phyloP scores from a whole-genome alignment of 2,113 vertebrate species.

The Triplophysa siluroides region DNA sequence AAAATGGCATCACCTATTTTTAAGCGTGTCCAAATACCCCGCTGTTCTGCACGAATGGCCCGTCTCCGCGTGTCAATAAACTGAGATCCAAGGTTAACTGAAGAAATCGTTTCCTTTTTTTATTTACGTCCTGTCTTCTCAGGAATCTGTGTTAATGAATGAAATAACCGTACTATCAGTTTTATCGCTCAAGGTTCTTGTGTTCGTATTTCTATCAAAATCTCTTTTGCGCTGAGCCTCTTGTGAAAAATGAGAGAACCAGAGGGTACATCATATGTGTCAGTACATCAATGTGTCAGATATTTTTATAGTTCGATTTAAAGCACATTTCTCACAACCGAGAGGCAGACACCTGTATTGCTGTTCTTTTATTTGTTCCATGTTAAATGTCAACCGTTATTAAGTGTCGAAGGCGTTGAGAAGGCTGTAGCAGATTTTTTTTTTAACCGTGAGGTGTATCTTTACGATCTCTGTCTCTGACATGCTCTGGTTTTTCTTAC shows the following conservation, averaged over 20 bases:
- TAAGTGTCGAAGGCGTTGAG: conserved; percentile 10
- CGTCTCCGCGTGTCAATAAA: not conserved
- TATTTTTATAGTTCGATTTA: not conserved
- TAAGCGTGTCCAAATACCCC: not conserved
- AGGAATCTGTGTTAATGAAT: not conserved
- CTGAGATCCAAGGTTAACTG: not conserved
- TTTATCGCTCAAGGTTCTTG: conserved; percentile 38
- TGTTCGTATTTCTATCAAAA: conserved; percentile 23
- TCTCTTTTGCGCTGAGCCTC: not conserved
- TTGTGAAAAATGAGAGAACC: conserved; percentile 10
- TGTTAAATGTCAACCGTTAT: conserved; percentile 31
- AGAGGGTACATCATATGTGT: not conserved
- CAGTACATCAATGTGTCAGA: not conserved
- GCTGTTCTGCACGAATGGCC: too few relatives aligned
- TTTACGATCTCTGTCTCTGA: conserved; percentile 24
- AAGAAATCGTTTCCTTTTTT: not conserved
- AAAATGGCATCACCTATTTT: conserved; percentile 22
- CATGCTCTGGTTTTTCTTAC: conserved; percentile 6
- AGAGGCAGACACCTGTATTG: conserved; percentile 18
- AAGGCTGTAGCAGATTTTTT: conserved; percentile 32
- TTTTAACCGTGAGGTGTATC: conserved; percentile 29
- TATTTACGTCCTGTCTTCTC: not conserved
- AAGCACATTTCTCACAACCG: conserved; percentile 8
- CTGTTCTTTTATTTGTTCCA: conserved; percentile 39
- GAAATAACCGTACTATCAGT: not conserved